A percentile compares a stretch with the other conserved stretches of the same genome.
Evolutionary conservation across 1,140 invertebrate genomes (phyloP).

Genomic region (Semibalanus balanoides): DNA sequence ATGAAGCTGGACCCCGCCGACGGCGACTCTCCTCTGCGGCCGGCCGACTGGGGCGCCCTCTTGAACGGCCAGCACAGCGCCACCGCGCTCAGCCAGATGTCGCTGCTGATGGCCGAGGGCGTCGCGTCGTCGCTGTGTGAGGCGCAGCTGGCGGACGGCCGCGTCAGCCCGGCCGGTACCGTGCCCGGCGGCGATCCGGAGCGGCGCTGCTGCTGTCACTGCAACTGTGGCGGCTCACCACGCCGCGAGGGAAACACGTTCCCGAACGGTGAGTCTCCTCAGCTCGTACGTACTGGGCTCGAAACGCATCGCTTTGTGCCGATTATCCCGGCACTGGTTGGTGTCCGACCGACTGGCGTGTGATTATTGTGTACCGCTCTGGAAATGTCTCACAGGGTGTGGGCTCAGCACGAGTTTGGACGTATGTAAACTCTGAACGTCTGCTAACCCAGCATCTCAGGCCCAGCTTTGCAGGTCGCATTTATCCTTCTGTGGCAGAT

Average conservation of each 20-base stretch:
- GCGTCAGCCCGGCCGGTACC: not conserved
- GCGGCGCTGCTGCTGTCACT: not conserved
- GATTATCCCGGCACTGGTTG: no score
- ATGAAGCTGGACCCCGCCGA: not conserved
- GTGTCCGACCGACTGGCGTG: no score
- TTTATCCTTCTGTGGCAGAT: no score
- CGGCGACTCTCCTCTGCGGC: not conserved
- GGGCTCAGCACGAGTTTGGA: no score
- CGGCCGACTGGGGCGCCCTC: not conserved
- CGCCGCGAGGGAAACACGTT: not conserved
- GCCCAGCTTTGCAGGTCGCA: no score
- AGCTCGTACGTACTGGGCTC: no score
- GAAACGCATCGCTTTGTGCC: no score
- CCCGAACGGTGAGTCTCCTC: not conserved
- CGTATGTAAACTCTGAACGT: no score
- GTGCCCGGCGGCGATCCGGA: not conserved
- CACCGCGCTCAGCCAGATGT: not conserved
- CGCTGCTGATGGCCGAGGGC: slow-evolving; percentile 1
- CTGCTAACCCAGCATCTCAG: no score
- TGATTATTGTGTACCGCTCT: no score
- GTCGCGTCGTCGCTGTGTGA: not conserved
- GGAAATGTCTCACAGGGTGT: no score
- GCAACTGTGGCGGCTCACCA: not conserved
- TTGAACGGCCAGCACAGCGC: not conserved
- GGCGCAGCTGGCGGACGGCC: not conserved